Evolutionary conservation across 2,113 vertebrate species (phyloP).

Genomic region (Tautogolabrus adspersus): DNA sequence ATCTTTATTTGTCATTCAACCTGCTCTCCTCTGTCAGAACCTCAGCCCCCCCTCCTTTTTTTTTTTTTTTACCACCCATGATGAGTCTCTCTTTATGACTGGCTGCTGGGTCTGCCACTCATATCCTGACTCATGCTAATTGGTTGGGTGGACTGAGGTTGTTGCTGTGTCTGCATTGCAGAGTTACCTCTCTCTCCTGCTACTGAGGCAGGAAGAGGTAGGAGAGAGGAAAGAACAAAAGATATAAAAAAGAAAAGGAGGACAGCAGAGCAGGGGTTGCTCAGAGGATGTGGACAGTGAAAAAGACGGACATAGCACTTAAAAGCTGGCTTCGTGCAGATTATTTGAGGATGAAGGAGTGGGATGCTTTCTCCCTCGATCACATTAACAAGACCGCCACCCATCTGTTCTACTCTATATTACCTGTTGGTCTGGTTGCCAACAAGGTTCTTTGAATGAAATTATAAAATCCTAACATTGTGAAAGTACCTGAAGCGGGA

Average conservation of each 20-base stretch:
- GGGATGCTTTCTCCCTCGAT: conserved; percentile 40
- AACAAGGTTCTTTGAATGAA: conserved; percentile 51
- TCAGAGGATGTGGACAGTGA: conserved; percentile 52
- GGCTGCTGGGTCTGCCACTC: conserved; percentile 77
- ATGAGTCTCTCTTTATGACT: conserved; percentile 62
- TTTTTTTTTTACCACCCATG: conserved; percentile 24
- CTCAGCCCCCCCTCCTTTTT: conserved; percentile 27
- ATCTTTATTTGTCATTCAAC: conserved; percentile 67
- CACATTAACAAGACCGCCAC: conserved; percentile 50
- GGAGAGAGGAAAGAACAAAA: conserved; percentile 32
- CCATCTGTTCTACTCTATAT: conserved; percentile 50
- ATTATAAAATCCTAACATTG: conserved; percentile 32
- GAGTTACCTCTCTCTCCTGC: conserved; percentile 71
- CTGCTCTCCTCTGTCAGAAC: conserved; percentile 46
- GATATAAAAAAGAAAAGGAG: conserved; percentile 22
- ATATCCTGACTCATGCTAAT: conserved; percentile 74
- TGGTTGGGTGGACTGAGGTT: conserved; percentile 76
- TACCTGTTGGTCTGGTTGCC: conserved; percentile 61
- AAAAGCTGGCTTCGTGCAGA: conserved; percentile 51
- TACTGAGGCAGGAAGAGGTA: conserved; percentile 42
- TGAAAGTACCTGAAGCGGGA: conserved; percentile 42
- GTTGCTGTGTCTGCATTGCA: conserved; percentile 84
- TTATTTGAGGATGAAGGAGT: conserved; percentile 43
- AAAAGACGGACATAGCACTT: conserved; percentile 54
- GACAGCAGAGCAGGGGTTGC: conserved; percentile 10